Conservation (phyloP, 2,113 vertebrate genomes). For the Python bivittatus region DNA sequence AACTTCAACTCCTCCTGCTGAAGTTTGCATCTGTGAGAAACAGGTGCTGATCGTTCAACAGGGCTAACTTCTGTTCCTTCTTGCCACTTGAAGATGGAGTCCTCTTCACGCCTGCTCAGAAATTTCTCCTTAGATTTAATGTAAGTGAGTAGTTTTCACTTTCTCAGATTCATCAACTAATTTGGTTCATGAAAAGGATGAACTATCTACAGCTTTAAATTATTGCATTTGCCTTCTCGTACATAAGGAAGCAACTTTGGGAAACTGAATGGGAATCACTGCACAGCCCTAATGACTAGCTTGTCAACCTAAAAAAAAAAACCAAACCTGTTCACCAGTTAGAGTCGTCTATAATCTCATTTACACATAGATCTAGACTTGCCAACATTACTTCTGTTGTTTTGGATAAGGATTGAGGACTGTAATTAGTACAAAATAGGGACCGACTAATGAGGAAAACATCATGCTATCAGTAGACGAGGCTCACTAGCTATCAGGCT, state of each 20-base stretch:
- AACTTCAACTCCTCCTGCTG: neutral
- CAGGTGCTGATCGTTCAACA: neutral
- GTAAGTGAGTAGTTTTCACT: neutral
- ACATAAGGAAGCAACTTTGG: neutral
- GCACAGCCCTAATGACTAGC: neutral
- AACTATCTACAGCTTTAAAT: neutral
- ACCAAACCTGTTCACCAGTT: neutral
- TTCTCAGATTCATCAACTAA: neutral
- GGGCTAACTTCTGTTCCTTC: too few species aligned
- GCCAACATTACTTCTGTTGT: too few species aligned
- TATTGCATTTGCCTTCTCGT: neutral
- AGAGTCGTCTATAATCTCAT: neutral
- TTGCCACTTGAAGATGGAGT: neutral
- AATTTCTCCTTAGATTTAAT: neutral
- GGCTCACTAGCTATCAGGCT: too few species aligned
- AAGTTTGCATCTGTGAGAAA: neutral
- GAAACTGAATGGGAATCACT: neutral
- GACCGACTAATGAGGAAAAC: too few species aligned
- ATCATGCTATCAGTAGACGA: too few species aligned
- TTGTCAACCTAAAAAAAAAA: neutral
- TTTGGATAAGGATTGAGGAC: too few species aligned
- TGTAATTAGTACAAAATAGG: neutral
- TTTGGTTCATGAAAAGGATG: neutral
- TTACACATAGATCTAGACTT: too few species aligned
- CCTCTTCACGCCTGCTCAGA: neutral